phyloP scores from a whole-genome alignment of 2,113 vertebrate genomes.

The Cercopithecus mona region DNA sequence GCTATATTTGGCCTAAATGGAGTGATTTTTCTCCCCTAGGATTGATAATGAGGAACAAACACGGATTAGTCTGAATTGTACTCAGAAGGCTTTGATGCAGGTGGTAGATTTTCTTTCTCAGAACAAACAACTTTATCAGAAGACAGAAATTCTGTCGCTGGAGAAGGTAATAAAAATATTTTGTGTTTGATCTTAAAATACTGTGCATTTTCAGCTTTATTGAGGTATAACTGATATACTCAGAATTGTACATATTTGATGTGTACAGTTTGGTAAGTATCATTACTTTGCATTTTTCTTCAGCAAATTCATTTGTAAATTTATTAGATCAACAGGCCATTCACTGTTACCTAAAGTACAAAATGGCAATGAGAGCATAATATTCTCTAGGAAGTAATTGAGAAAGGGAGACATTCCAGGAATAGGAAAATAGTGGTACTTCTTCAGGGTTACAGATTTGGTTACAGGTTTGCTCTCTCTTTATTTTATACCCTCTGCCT shows the following conservation, averaged over 20 bases:
- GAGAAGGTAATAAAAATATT: conserved; percentile 86
- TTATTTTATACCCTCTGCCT: neutral
- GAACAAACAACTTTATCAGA: conserved; percentile 80
- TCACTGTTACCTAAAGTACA: neutral
- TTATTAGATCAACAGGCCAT: neutral
- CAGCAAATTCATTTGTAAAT: conserved; percentile 6
- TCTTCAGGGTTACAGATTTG: neutral
- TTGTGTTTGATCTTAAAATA: neutral
- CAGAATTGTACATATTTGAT: neutral
- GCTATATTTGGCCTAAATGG: neutral
- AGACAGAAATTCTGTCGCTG: conserved; percentile 85
- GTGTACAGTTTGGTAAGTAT: neutral
- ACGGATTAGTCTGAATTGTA: conserved; percentile 88
- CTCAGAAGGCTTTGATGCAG: conserved; percentile 86
- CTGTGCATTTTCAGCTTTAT: neutral
- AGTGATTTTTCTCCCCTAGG: conserved; percentile 66
- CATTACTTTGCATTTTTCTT: neutral
- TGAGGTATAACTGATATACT: too few relatives aligned
- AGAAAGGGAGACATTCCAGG: neutral
- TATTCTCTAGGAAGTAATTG: neutral
- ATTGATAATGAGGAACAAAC: conserved; percentile 82
- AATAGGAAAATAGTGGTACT: neutral
- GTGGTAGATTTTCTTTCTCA: conserved; percentile 87
- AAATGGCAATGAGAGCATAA: neutral
- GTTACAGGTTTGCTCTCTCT: neutral